Evolutionary conservation across 2,888 invertebrate genomes (phyloP), one percentile per base, ranked within the genome.

Genomic region (Agrotis segetum): DNA sequence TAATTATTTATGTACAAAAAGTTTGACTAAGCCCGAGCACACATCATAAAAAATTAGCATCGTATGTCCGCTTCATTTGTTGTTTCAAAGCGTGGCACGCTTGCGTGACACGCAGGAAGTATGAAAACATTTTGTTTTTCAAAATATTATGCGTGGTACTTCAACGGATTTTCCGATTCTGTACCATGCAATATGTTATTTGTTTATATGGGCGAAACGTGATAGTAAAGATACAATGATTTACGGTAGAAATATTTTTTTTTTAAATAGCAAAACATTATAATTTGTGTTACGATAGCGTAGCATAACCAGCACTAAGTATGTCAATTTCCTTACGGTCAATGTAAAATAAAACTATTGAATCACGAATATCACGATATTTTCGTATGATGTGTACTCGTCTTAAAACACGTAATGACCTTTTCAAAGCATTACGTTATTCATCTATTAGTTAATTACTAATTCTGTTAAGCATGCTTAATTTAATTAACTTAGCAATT

Each of bases 401-500:
- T 46, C 13, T 46, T 59, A 24, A 59, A 59, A 73, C 53, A 4
- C 34, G 14, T 47, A 50, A 67, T 69, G 52, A 80, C 40, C 47
- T 56, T 29, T 55, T 64, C 34, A 76, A 34, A 55, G 55, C 49
- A 70, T 78, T 11, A 66, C 66, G 24, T 80, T 49, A 64, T 60
- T 19, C 19, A 24, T 46, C 52, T 66, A 62, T 69, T 55, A 68
- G 14, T 46, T 60, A 75, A 49, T 61, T 50, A 46, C 56, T 53
- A 40, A 67, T 65, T 67, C 53, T 63, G 47, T 74, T 13, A 34
- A 70, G 77, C 77, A 77, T 65, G 56, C 60, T 50, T 78, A 74
- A 52, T 74, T 75, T 69, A 70, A 64, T 69, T 81, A 71, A 71
- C 66, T 66, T 68, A 79, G 58, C 62, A 75, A 74, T 71, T 84